phyloP scores from a whole-genome alignment of 2,797 vertebrate species.

The Onychomys torridus region DNA sequence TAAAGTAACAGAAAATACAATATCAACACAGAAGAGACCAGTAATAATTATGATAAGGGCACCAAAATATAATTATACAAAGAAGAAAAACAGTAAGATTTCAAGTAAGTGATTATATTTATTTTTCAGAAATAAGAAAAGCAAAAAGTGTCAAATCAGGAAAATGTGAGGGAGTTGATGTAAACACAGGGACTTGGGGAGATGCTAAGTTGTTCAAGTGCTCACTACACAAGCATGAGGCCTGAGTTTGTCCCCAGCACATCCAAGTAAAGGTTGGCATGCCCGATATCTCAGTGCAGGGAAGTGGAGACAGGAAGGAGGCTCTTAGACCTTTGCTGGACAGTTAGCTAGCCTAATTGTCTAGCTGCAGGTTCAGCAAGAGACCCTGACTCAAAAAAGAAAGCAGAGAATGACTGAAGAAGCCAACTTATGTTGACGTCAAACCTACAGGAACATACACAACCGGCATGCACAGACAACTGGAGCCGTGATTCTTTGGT shows the following conservation, averaged over 20 bases:
- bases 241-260: not conserved
- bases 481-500: not conserved
- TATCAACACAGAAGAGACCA: constrained; percentile 13
- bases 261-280: not conserved
- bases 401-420: not conserved
- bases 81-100: constrained; percentile 34
- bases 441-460: not conserved
- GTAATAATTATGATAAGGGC: constrained; percentile 17
- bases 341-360: not conserved
- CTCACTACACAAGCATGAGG: not conserved
- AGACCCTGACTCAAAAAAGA: not conserved
- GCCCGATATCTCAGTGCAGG: not conserved
- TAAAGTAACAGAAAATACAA: constrained; percentile 41
- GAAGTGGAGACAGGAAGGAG: not conserved
- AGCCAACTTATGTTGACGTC: not conserved
- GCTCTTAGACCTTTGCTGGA: not conserved
- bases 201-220: not conserved
- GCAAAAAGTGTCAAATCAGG: not conserved
- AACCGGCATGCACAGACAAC: not conserved
- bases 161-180: not conserved
- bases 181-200: not conserved
- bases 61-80: constrained; percentile 43
- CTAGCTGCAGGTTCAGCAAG: not conserved
- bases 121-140: constrained; percentile 4
- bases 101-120: constrained; percentile 35